Base-by-base conservation (phyloP, 2,113 vertebrate species). In the Bubo bubo region DNA sequence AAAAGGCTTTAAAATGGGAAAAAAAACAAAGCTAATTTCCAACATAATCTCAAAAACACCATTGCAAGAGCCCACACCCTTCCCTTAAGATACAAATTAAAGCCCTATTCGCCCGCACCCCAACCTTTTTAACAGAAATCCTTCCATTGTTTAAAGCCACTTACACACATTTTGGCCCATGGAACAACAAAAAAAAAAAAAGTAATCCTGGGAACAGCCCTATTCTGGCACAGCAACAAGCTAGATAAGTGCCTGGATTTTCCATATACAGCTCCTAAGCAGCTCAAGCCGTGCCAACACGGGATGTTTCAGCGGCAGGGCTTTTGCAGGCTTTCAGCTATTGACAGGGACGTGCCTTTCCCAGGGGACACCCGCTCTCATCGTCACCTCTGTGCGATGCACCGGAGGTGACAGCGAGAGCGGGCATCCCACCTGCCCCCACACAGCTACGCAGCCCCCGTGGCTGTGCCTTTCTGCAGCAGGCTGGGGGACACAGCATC, bases 141-240 rank as follows among this genome's bases (percentile, higher is more conserved):
- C 83, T 97, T 94, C 84, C 79, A 95, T 97, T 97, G 97, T 97
- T 94, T 88, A 77, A 92, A 90, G 66, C 20, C 84, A 85, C 59
- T 93, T 59, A 53, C 67, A 92, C 75, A 43, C 73, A 59, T 87
- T 95, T 95, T 93, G 70, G 86, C 74, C 87, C 60, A 53, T 2
- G 24, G 43, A 3, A 32, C 16, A 32, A 4, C 7, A 77, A 22
- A 12, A 18, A 34, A 12, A 18, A 34, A 52, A 66, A 53, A 32
- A 88, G 53, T 50, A 88, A 62, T 55, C 62, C 77, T 6, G 81
- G 89, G 79, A 95, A 85, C 94, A 66, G 84, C 77, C 89, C 84
- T 86, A 11, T 53, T 45, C 58, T 68, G 84, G 89, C 80, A 35
- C 49, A 88, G 89, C 74, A 91, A 28, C 32, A 12, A 79, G 53